phyloP scores from a whole-genome alignment of 2,888 invertebrate genomes.

The Leptodirus hochenwartii region DNA sequence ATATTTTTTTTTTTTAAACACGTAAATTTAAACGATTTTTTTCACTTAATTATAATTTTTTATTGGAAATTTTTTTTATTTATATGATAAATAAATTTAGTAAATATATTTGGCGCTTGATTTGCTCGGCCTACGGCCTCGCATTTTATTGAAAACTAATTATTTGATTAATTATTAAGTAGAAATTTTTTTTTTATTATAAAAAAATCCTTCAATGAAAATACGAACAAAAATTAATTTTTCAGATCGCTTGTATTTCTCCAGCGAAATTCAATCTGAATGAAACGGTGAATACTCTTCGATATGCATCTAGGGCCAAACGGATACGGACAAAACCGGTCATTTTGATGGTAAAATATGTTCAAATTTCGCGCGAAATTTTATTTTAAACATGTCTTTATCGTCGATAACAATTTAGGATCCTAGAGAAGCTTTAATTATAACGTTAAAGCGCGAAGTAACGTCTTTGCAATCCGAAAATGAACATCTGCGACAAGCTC shows the following conservation, averaged over 20 bases:
- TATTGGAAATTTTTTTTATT: slow-evolving; percentile 1
- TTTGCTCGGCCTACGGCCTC: too few species aligned
- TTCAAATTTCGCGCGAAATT: slow-evolving; percentile 3
- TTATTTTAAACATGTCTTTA: neutral
- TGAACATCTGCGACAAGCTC: slow-evolving; percentile 60
- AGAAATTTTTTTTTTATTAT: too few species aligned
- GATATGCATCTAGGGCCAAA: slow-evolving; percentile 85
- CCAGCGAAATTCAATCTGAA: slow-evolving; percentile 70
- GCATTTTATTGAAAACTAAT: too few species aligned
- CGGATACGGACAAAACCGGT: slow-evolving; percentile 85
- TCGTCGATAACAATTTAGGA: slow-evolving; percentile 43
- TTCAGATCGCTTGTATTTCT: slow-evolving; percentile 84
- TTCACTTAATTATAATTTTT: slow-evolving; percentile 2
- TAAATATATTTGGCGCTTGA: neutral
- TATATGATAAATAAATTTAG: slow-evolving; percentile 1
- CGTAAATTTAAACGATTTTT: too few species aligned
- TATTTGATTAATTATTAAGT: too few species aligned
- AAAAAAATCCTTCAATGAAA: neutral
- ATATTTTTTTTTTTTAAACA: slow-evolving; percentile 11
- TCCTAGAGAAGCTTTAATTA: slow-evolving; percentile 76
- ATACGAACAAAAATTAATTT: slow-evolving; percentile 10
- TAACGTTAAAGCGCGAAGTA: slow-evolving; percentile 77
- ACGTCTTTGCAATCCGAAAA: slow-evolving; percentile 74
- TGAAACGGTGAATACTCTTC: slow-evolving; percentile 78
- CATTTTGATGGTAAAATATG: slow-evolving; percentile 64